phyloP scores from a whole-genome alignment of 2,888 invertebrate species.

The Liposcelis brunnea region DNA sequence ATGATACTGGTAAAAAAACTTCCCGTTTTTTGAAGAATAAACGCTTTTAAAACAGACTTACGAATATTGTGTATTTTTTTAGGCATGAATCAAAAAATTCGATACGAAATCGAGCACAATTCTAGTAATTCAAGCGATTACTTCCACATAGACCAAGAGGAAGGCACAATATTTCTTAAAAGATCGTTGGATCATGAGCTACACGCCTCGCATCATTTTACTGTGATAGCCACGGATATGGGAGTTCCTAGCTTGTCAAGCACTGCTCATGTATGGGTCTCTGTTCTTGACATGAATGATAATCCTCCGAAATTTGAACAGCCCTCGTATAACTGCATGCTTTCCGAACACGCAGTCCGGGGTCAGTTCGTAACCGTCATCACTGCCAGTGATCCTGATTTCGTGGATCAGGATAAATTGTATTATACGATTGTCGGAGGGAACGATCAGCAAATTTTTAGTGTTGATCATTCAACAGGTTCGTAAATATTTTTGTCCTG shows the following conservation, averaged over 20 bases:
- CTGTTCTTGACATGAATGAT: slow-evolving; percentile 80
- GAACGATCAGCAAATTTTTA: slow-evolving; percentile 57
- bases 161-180: slow-evolving; percentile 62
- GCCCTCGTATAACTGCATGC: slow-evolving; percentile 53
- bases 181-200: slow-evolving; percentile 67
- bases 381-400: slow-evolving; percentile 76
- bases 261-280: slow-evolving; percentile 67
- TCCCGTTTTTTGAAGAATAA: no score
- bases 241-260: slow-evolving; percentile 68
- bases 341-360: slow-evolving; percentile 65
- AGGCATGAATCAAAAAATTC: slow-evolving; percentile 45
- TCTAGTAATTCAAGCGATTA: slow-evolving; percentile 43
- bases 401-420: slow-evolving; percentile 53
- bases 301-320: slow-evolving; percentile 76
- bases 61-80: no score
- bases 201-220: slow-evolving; percentile 52
- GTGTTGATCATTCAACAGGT: slow-evolving; percentile 39
- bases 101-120: slow-evolving; percentile 50
- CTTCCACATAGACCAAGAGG: slow-evolving; percentile 58
- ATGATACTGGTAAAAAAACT: slow-evolving; percentile 58
- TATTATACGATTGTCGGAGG: slow-evolving; percentile 69
- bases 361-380: slow-evolving; percentile 80
- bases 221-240: slow-evolving; percentile 62
- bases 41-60: no score
- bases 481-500: slow-evolving; percentile 12